phyloP scores from a whole-genome alignment of 2,113 vertebrate genomes.

The Upupa epops region DNA sequence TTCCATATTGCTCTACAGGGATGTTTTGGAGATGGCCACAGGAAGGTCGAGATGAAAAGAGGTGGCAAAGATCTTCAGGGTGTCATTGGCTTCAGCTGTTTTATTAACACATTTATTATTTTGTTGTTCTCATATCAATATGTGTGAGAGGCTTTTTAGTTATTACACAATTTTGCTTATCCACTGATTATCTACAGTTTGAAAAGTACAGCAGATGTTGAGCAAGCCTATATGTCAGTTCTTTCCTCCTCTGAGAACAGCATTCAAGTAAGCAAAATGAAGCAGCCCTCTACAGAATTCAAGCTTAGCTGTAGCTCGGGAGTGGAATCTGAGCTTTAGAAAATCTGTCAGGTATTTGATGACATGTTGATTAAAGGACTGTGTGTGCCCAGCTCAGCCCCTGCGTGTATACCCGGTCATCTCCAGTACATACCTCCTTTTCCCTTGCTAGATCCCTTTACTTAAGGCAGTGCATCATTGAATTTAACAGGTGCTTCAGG shows the following conservation, averaged over 20 bases:
- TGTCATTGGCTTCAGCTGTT: neutral
- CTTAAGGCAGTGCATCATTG: neutral
- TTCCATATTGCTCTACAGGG: neutral
- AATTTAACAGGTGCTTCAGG: neutral
- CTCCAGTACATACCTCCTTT: neutral
- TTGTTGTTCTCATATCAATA: slow-evolving; percentile 19
- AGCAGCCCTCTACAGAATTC: neutral
- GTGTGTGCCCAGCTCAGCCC: neutral
- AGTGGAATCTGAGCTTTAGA: neutral
- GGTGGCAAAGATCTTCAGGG: neutral
- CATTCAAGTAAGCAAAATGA: neutral
- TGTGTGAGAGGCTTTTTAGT: slow-evolving; percentile 25
- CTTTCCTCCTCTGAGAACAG: neutral
- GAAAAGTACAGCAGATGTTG: slow-evolving; percentile 20
- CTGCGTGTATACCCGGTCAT: neutral
- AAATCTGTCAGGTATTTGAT: neutral
- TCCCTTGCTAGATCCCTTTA: neutral
- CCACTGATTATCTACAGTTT: slow-evolving; percentile 18
- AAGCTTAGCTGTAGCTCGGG: neutral
- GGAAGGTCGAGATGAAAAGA: neutral
- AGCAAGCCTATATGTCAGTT: neutral
- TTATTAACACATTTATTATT: neutral
- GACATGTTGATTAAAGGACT: neutral
- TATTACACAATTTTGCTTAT: slow-evolving; percentile 33
- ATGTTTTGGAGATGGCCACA: neutral